Evolutionary conservation across 2,888 invertebrate genomes (phyloP).

Genomic region (Leptopilina myrica): DNA sequence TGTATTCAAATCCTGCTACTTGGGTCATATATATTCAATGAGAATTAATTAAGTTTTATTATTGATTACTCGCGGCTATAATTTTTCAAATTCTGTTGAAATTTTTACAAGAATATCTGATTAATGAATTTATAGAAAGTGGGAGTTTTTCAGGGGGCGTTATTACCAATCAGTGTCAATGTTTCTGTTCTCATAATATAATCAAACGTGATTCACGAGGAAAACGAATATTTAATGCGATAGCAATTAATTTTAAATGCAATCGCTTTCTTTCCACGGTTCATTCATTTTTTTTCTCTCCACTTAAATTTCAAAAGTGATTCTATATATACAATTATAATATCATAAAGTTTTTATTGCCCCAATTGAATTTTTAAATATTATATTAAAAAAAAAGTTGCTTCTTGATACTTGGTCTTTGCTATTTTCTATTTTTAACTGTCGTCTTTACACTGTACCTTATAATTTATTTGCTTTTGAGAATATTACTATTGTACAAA

Average conservation of each 20-base stretch:
- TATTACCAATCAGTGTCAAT: slow-evolving; percentile 20
- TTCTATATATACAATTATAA: too few species aligned
- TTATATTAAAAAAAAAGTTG: background rate
- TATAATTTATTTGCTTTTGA: too few species aligned
- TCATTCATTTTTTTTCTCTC: background rate
- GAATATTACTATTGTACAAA: too few species aligned
- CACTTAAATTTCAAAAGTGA: background rate
- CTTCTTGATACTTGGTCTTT: too few species aligned
- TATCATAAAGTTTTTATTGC: background rate
- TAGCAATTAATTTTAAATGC: slow-evolving; percentile 18
- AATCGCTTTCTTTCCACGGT: background rate
- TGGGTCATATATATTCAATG: too few species aligned
- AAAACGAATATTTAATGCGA: slow-evolving; percentile 13
- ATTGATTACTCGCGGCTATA: too few species aligned
- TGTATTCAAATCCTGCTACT: too few species aligned
- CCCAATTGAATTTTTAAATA: background rate
- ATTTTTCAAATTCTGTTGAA: background rate
- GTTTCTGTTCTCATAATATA: slow-evolving; percentile 11
- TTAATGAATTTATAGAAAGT: slow-evolving; percentile 41
- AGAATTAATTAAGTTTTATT: too few species aligned
- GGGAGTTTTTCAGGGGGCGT: slow-evolving; percentile 45
- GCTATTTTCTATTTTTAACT: too few species aligned
- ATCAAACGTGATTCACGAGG: slow-evolving; percentile 5
- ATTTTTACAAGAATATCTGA: slow-evolving; percentile 43
- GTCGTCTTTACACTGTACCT: too few species aligned